These are phyloP conservation scores for Gallinago paraguaiae DNA, from an alignment of 2,113 vertebrate species.

Conservation along the genomic window DNA sequence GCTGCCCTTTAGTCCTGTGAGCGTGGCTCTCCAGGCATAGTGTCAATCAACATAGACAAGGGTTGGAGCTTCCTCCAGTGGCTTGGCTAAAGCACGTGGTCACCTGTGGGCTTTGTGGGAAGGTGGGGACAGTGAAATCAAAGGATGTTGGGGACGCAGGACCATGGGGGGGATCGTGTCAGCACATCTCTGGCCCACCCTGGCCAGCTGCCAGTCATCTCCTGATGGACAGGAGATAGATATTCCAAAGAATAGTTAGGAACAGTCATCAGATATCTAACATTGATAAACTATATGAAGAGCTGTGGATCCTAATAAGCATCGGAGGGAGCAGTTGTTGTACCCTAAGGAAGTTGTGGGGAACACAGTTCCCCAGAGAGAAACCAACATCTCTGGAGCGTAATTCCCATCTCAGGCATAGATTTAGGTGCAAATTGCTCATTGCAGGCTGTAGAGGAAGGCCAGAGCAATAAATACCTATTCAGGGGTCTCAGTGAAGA, in stretches of 20 bases:
- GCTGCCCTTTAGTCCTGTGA: background rate
- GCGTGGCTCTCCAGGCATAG: background rate
- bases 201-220: background rate
- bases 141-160: background rate
- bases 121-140: fast-evolving
- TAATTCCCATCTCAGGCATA: background rate
- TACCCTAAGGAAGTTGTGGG: background rate
- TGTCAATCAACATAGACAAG: fast-evolving
- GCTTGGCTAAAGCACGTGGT: background rate
- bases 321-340: background rate
- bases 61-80: fast-evolving
- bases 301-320: background rate
- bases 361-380: background rate
- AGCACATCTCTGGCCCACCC: background rate
- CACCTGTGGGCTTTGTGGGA: background rate
- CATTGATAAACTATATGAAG: fast-evolving
- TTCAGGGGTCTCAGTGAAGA: background rate
- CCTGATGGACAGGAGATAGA: background rate
- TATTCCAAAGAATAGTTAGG: background rate
- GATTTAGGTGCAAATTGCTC: background rate
- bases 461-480: background rate
- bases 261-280: too few species aligned
- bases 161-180: fast-evolving
- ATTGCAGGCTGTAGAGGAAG: background rate
- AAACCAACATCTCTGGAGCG: background rate